Conservation (phyloP, 1,140 invertebrate species). For the Coenobita brevimanus region DNA sequence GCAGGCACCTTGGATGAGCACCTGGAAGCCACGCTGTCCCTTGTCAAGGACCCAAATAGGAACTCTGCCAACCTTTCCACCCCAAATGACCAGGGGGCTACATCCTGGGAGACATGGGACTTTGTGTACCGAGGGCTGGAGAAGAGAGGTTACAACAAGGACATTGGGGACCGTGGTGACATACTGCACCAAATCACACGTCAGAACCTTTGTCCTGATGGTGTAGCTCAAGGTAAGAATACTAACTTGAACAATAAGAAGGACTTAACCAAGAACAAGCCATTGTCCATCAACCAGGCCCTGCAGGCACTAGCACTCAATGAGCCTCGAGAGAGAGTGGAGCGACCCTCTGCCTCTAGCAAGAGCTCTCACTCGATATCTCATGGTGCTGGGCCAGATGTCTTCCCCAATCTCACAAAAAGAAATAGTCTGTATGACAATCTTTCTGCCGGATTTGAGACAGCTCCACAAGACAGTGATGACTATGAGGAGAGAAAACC, state of each 20-base stretch:
- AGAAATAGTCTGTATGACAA: constrained; percentile 68
- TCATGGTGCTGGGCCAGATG: constrained; percentile 53
- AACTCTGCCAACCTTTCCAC: constrained; percentile 35
- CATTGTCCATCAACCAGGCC: constrained; percentile 55
- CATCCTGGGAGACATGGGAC: constrained; percentile 82
- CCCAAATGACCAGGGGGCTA: constrained; percentile 45
- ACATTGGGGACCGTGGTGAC: constrained; percentile 79
- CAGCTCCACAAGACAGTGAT: constrained; percentile 67
- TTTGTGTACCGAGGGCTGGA: constrained; percentile 85
- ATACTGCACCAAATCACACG: constrained; percentile 73
- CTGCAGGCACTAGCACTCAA: constrained; percentile 44
- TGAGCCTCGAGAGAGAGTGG: constrained; percentile 55
- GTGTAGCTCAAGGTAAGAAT: constrained; percentile 38
- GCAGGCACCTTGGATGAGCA: constrained; percentile 68
- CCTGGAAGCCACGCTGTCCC: constrained; percentile 60
- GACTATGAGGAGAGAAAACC: constrained; percentile 63
- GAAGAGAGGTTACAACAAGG: constrained; percentile 82
- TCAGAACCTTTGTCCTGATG: constrained; percentile 50
- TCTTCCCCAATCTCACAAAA: constrained; percentile 61
- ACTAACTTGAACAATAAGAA: constrained; percentile 56
- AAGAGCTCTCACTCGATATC: constrained; percentile 61
- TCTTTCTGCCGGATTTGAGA: constrained; percentile 68
- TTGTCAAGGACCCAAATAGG: constrained; percentile 60
- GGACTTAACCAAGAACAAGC: constrained; percentile 32
- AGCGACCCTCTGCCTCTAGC: constrained; percentile 38